Conservation (phyloP, 2,888 invertebrate species). For the Drosophila neotestacea region DNA sequence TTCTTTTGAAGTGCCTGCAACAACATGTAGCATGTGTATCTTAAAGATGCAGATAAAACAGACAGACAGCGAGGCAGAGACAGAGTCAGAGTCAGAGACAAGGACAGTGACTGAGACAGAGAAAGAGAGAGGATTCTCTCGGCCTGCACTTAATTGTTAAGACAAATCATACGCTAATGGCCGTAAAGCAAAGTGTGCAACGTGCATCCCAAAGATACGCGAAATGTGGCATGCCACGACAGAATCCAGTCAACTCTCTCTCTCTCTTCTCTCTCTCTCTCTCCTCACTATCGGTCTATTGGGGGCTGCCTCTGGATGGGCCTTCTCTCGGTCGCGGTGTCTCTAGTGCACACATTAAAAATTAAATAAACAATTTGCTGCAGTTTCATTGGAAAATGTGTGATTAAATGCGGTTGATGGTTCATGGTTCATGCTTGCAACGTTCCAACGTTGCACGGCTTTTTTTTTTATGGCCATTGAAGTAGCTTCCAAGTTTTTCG, state of each 20-base stretch:
- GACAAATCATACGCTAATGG: constrained; percentile 82
- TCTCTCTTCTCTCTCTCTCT: neutral
- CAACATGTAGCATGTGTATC: constrained; percentile 51
- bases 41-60: constrained; percentile 60
- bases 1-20: constrained; percentile 74
- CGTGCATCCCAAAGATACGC: constrained; percentile 51
- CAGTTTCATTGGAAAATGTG: constrained; percentile 80
- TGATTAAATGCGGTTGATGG: constrained; percentile 74
- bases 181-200: constrained; percentile 70
- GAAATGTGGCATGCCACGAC: constrained; percentile 47
- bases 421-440: constrained; percentile 9
- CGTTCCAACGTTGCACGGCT: constrained; percentile 21
- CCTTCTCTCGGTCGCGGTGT: constrained; percentile 6
- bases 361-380: constrained; percentile 82
- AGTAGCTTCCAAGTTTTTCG: constrained; percentile 41
- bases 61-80: constrained; percentile 8
- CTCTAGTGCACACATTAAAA: constrained; percentile 70
- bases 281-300: constrained; percentile 10
- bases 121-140: constrained; percentile 10
- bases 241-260: neutral
- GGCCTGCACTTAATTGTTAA: constrained; percentile 76
- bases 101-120: neutral
- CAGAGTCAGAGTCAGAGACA: neutral
- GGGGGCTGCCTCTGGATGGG: constrained; percentile 5
- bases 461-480: constrained; percentile 47